phyloP scores from a whole-genome alignment of 2,888 invertebrate species.

The Hoplodrina blanda region DNA sequence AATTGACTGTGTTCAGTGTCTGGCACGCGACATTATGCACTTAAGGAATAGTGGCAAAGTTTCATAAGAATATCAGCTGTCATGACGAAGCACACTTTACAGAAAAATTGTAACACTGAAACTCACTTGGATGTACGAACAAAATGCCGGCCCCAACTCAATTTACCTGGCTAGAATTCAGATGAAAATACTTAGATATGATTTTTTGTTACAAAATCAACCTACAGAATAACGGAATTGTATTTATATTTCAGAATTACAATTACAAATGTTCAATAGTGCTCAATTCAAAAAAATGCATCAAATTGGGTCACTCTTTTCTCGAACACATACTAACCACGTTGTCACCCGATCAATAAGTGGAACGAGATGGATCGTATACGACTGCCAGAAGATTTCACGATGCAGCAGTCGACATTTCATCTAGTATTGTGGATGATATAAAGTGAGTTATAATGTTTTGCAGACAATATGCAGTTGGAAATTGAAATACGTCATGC shows the following conservation, averaged over 20 bases:
- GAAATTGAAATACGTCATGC: conserved; percentile 44
- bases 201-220: conserved; percentile 5
- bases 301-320: conserved; percentile 5
- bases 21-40: conserved; percentile 61
- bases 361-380: conserved; percentile 36
- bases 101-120: conserved; percentile 6
- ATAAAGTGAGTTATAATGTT: conserved; percentile 13
- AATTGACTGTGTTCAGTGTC: conserved; percentile 70
- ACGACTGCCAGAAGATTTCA: conserved; percentile 30
- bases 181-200: neutral
- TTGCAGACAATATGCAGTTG: conserved; percentile 20
- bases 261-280: neutral
- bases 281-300: too few relatives aligned
- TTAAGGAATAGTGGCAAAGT: conserved; percentile 35
- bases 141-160: conserved; percentile 6
- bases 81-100: conserved; percentile 23
- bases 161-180: conserved; percentile 6
- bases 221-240: neutral
- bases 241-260: conserved; percentile 10
- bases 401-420: conserved; percentile 40
- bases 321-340: conserved; percentile 30
- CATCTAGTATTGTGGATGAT: conserved; percentile 6
- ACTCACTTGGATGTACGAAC: conserved; percentile 7
- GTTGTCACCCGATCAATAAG: conserved; percentile 54
- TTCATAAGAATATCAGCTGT: conserved; percentile 52